Base-by-base conservation (phyloP, 2,797 vertebrate genomes). In the Gymnoscopelus braueri region DNA sequence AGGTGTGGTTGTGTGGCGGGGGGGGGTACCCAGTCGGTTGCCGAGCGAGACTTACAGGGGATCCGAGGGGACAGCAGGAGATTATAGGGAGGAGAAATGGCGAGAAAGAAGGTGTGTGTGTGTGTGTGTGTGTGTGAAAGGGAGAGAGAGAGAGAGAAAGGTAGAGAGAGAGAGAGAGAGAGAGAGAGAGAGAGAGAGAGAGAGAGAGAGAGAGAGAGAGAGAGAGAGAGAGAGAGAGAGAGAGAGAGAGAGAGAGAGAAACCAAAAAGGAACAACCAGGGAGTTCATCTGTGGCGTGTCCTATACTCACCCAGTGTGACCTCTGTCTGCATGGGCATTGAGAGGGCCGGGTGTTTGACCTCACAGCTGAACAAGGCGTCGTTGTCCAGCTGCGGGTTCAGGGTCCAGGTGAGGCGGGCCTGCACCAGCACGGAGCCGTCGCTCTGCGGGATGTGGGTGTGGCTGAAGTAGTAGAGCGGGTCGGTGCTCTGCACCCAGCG, bases 241-340 rank as follows among this genome's bases (percentile, higher is more conserved):
- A 26, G 75, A 39, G 53, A 29, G 0, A 68, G 50, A 13, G 49
- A 53, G 44, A 60, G 39, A 44, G 0, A 44, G 8, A 44, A 8
- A 39, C 2, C 35, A 5, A 8, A 5, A 8, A 39, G 35, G 7
- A 60, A 72, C 74, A 35, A 26, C 56, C 53, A 71, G 71, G 4
- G 55, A 39, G 24, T 47, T 19, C 11, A 13, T 23, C 44, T 26
- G 60, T 15, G 23, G 65, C 10, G 60, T 15, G 23, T 67, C 11
- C 54, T 51, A 10, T 11, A 50, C 97, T 97, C 87, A 98, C 98
- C 95, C 5, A 99, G 92, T 0, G 95, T 98, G 80, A 98, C 94
- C 92, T 99, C 98, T 0, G 96, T 94, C 93, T 98, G 96, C 98
- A 99, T 99, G 91, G 97, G 96, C 97, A 98, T 98, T 48, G 97